Conservation (phyloP, 2,113 vertebrate genomes). For the Glareola pratincola region DNA sequence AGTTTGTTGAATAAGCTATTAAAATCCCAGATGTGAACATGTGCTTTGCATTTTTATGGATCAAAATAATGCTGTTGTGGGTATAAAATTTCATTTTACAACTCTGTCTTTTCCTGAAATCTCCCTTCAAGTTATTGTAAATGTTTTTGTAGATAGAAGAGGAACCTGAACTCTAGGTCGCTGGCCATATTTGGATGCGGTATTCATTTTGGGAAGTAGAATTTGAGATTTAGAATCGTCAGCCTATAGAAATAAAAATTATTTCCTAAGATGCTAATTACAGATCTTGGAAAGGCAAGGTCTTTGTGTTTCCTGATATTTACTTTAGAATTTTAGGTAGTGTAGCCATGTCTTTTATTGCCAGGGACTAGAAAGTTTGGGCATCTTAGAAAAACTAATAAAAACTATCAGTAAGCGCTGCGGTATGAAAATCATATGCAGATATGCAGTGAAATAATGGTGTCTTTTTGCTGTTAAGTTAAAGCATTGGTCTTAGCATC, state of each 20-base stretch:
- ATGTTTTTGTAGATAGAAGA: not conserved
- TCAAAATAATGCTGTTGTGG: slow-evolving; percentile 14
- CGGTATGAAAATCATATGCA: not conserved
- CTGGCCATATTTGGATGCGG: not conserved
- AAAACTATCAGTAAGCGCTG: not conserved
- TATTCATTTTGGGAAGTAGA: not conserved
- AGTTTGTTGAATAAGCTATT: slow-evolving; percentile 34
- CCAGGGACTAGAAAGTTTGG: not conserved
- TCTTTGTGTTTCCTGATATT: not conserved
- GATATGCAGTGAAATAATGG: not conserved
- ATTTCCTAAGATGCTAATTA: not conserved
- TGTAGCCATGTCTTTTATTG: not conserved
- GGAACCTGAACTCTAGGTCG: not conserved
- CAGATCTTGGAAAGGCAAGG: not conserved
- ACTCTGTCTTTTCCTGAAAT: not conserved
- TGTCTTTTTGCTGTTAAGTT: not conserved
- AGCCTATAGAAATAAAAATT: not conserved
- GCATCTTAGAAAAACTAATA: not conserved
- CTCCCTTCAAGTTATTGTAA: not conserved
- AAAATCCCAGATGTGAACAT: slow-evolving; percentile 47
- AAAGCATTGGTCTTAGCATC: not conserved
- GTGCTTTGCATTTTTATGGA: slow-evolving; percentile 31
- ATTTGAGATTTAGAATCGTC: not conserved
- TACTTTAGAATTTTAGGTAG: not conserved
- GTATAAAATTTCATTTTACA: not conserved